Conservation (phyloP, 2,797 vertebrate genomes). For the Denticeps clupeoides region DNA sequence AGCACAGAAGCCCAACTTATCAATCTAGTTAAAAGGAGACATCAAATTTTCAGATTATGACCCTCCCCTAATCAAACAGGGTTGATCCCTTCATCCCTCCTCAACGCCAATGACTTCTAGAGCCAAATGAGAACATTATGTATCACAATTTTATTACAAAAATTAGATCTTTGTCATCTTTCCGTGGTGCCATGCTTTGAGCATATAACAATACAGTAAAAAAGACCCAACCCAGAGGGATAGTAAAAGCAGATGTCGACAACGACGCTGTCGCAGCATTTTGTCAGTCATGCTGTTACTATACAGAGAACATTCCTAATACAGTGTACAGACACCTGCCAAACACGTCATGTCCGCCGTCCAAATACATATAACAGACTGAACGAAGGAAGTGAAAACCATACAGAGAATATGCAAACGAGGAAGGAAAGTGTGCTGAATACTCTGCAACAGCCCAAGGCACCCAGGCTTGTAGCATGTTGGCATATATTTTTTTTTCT, state of each 20-base stretch:
- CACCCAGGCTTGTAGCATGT: conserved; percentile 71
- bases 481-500: conserved; percentile 61
- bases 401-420: conserved; percentile 44
- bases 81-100: neutral
- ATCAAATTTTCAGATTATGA: neutral
- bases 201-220: conserved; percentile 76
- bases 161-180: conserved; percentile 66
- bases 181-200: conserved; percentile 71
- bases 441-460: conserved; percentile 69
- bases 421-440: conserved; percentile 53
- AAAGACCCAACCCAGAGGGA: conserved; percentile 64
- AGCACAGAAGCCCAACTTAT: neutral
- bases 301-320: conserved; percentile 61
- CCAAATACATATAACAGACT: conserved; percentile 54
- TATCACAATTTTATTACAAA: conserved; percentile 77
- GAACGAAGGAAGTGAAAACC: conserved; percentile 37
- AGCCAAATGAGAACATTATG: conserved; percentile 42
- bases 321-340: conserved; percentile 58
- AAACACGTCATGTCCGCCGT: conserved; percentile 51
- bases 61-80: neutral
- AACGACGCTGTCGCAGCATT: conserved; percentile 61
- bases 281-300: conserved; percentile 61
- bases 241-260: conserved; percentile 59
- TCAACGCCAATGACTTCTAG: conserved; percentile 23
- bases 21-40: too few species aligned